phyloP scores from a whole-genome alignment of 1,140 invertebrate species.

The Zaprionus gabonicus region DNA sequence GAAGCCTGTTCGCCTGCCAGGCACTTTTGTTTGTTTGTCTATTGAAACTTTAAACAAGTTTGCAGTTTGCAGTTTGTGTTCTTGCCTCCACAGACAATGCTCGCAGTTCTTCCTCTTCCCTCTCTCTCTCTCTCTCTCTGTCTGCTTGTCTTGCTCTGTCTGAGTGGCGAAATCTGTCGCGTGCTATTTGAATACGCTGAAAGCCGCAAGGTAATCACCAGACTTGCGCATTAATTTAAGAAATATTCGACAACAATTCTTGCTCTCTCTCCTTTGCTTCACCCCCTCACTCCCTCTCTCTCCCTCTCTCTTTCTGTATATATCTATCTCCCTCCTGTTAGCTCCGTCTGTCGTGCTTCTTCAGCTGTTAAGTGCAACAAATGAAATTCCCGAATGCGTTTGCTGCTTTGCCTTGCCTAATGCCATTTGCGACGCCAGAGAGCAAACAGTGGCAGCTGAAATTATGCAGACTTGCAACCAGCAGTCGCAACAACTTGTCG shows the following conservation, averaged over 20 bases:
- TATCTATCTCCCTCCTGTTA: background rate
- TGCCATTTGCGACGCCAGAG: conserved; percentile 46
- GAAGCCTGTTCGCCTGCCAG: conserved; percentile 41
- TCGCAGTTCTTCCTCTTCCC: background rate
- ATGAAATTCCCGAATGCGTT: conserved; percentile 67
- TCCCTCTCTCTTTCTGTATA: background rate
- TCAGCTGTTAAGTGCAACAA: conserved; percentile 79
- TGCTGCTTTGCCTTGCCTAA: conserved; percentile 44
- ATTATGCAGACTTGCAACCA: conserved; percentile 63
- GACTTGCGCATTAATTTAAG: conserved; percentile 12
- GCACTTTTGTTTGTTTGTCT: conserved; percentile 77
- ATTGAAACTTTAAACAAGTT: conserved; percentile 81
- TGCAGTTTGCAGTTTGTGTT: conserved; percentile 45
- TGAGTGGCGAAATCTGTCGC: conserved; percentile 37
- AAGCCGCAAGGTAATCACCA: conserved; percentile 30
- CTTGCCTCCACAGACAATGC: conserved; percentile 16
- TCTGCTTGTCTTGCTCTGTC: background rate
- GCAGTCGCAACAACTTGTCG: conserved; percentile 62
- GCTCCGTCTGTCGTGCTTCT: conserved; percentile 46
- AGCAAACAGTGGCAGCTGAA: conserved; percentile 40
- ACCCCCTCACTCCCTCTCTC: background rate
- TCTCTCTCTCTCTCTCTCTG: background rate
- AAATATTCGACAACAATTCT: conserved; percentile 12
- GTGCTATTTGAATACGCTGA: conserved; percentile 41
- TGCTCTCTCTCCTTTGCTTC: background rate